Evolutionary conservation across 2,888 invertebrate genomes (phyloP).

Genomic region (Eumacrocentrus americanus): DNA sequence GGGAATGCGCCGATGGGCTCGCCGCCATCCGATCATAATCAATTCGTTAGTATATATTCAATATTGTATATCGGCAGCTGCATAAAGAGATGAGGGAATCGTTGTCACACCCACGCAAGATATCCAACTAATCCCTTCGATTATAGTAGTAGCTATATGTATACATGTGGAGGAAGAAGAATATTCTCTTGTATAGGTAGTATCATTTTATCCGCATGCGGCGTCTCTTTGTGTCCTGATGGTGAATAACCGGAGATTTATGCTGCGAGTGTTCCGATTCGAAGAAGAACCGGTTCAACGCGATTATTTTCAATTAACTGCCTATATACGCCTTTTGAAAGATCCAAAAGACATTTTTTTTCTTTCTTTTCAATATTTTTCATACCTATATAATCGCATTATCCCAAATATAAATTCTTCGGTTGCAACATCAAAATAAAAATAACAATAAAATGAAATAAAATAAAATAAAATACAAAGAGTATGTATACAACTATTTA

Average conservation of each 20-base stretch:
- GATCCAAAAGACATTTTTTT: conserved; percentile 10
- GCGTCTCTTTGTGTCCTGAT: conserved; percentile 37
- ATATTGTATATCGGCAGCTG: neutral
- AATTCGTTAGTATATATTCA: conserved; percentile 25
- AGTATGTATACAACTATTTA: neutral
- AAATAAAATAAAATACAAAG: too few relatives aligned
- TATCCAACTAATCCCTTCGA: conserved; percentile 15
- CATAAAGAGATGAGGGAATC: neutral
- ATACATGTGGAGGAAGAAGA: neutral
- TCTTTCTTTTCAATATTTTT: conserved; percentile 7
- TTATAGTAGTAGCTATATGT: conserved; percentile 24
- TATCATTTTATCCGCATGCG: conserved; percentile 33
- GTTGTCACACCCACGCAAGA: conserved; percentile 21
- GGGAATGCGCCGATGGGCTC: neutral
- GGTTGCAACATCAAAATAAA: conserved; percentile 4
- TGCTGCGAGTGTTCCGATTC: conserved; percentile 40
- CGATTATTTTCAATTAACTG: conserved; percentile 48
- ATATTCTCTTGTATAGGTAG: conserved; percentile 11
- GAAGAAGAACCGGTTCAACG: conserved; percentile 40
- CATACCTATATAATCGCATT: conserved; percentile 19
- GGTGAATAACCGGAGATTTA: conserved; percentile 46
- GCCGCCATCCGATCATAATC: conserved; percentile 22
- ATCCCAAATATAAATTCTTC: conserved; percentile 15
- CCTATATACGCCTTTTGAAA: conserved; percentile 27
- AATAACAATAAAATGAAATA: too few relatives aligned